Base-by-base conservation (phyloP, 2,797 vertebrate genomes). In the Chrysolophus pictus region DNA sequence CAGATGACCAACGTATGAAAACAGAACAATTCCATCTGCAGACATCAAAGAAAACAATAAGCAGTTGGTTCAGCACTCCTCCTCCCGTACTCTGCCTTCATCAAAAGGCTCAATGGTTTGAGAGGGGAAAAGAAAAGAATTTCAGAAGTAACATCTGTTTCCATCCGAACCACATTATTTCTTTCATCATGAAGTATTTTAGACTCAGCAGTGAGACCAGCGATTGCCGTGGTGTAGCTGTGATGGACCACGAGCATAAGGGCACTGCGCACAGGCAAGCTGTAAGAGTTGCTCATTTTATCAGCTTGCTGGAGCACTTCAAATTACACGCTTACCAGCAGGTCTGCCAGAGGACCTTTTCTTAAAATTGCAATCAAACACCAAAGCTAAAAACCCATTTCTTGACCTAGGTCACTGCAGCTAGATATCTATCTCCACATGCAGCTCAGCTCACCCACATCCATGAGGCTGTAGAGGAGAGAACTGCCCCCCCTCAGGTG, bases 71-170 rank as follows among this genome's bases (percentile, higher is more conserved):
- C 3, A 81, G 41, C 29, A n/a, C 19, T 44, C 19, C 33, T 47
- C 24, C 41, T 92, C 70, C 59, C 28, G 18, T 11, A 37, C 13
- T 64, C 10, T 51, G 29, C n/a, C 29, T 42, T 68, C 17, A 29
- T 1, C 5, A 69, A 12, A 67, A n/a, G 14, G 24, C 6, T 84
- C 9, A 2, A 29, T 10, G 22, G 51, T 13, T 51, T 2, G 0
- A 2, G 3, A 41, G 9, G 18, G 5, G 47, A 41, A 37, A 13
- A 26, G 37, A 65, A 35, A 26, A 13, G 31, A 13, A 17, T 59
- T 84, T 37, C 9, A 81, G 42, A 79, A 68, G 41, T 2, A 85
- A 14, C 31, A 41, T 1, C 22, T 22, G 4, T 17, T 87, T 80
- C 35, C 53, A 82, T 9, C 29, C 7, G 24, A 83, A 88, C 62